Conservation (phyloP, 2,888 invertebrate genomes). For the Xylota segnis region DNA sequence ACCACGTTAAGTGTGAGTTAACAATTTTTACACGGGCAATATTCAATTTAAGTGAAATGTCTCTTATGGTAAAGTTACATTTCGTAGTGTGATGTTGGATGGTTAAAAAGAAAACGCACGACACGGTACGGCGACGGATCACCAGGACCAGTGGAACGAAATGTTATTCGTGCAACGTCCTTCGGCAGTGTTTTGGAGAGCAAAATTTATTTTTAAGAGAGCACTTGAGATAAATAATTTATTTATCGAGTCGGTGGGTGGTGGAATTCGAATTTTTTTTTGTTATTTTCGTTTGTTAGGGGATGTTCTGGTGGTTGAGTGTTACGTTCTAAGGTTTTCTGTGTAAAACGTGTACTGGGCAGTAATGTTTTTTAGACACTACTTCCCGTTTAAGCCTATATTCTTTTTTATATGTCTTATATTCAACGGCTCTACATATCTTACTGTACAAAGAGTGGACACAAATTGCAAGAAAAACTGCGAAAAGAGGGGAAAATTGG, state of each 20-base stretch:
- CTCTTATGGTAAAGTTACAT: conserved; percentile 47
- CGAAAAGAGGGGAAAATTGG: too few relatives aligned
- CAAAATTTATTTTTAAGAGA: conserved; percentile 59
- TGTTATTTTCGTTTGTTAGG: not conserved
- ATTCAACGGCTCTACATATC: too few relatives aligned
- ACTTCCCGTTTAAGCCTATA: too few relatives aligned
- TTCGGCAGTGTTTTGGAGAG: conserved; percentile 19
- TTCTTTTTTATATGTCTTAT: too few relatives aligned
- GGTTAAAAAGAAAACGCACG: conserved; percentile 9
- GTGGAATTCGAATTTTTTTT: too few relatives aligned
- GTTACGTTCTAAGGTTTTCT: too few relatives aligned
- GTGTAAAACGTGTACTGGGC: too few relatives aligned
- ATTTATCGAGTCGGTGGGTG: conserved; percentile 56
- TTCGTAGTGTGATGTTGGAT: conserved; percentile 7
- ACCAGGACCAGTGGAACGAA: conserved; percentile 21
- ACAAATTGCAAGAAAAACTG: too few relatives aligned
- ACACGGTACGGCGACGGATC: conserved; percentile 13
- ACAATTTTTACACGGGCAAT: conserved; percentile 82
- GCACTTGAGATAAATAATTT: conserved; percentile 68
- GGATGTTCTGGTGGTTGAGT: too few relatives aligned
- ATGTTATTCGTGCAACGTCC: conserved; percentile 23
- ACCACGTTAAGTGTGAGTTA: conserved; percentile 78
- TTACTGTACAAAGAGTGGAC: too few relatives aligned
- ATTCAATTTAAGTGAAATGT: conserved; percentile 81
- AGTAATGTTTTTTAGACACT: too few relatives aligned